phyloP scores from a whole-genome alignment of 2,797 vertebrate genomes.

The Pangasius djambal region DNA sequence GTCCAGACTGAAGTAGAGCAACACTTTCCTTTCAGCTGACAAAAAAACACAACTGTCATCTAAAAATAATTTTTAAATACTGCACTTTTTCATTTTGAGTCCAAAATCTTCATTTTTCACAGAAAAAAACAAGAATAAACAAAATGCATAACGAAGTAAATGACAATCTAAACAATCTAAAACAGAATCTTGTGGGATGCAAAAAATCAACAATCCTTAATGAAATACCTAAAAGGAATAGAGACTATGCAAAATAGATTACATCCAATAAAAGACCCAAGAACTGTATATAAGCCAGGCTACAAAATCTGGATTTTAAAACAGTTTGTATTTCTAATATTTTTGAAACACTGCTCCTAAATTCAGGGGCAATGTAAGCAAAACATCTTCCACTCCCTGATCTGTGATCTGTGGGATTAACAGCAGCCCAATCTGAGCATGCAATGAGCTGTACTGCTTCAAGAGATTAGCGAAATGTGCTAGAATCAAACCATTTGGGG shows the following conservation, averaged over 20 bases:
- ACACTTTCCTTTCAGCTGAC: slow-evolving; percentile 81
- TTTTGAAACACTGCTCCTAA: background rate
- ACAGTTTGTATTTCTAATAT: background rate
- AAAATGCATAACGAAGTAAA: background rate
- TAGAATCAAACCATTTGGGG: background rate
- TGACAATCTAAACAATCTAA: background rate
- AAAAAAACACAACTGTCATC: background rate
- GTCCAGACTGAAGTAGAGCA: slow-evolving; percentile 93
- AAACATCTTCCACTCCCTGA: background rate
- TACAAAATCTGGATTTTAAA: background rate
- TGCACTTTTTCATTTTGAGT: background rate
- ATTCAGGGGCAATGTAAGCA: background rate
- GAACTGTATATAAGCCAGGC: background rate
- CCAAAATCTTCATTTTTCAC: background rate
- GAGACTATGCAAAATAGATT: background rate
- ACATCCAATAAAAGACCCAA: background rate
- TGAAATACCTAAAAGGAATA: background rate
- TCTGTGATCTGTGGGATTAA: background rate
- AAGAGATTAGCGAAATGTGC: background rate
- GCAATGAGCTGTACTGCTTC: background rate
- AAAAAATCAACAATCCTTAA: background rate
- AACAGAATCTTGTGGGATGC: background rate
- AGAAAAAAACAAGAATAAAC: background rate
- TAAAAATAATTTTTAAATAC: background rate
- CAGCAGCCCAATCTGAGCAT: background rate